Evolutionary conservation across 23 tunicate genomes (phyloP).

Genomic region (Halocynthia roretzi): DNA sequence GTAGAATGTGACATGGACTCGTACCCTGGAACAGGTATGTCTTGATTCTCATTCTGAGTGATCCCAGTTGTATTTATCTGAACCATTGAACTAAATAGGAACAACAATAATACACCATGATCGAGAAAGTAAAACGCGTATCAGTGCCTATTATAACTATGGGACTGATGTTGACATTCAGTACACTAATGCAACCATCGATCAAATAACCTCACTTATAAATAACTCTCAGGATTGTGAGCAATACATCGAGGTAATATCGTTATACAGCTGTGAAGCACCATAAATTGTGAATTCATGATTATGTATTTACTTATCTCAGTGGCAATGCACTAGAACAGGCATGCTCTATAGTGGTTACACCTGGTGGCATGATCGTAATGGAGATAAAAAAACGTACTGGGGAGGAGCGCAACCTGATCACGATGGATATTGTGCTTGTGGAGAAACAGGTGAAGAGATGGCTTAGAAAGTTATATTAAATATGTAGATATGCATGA

Average conservation of each 20-base stretch:
- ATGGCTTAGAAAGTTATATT: not conserved
- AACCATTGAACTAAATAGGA: not conserved
- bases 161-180: not conserved
- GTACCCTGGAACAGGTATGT: conserved; percentile 10
- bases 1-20: conserved; percentile 10
- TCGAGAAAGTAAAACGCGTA: not conserved
- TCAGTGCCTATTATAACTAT: not conserved
- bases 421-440: conserved; percentile 8
- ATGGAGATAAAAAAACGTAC: conserved; percentile 5
- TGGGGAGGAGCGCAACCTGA: conserved; percentile 1
- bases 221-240: too few relatives aligned
- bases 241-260: too few relatives aligned
- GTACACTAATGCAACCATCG: too few relatives aligned
- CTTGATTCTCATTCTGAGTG: not conserved
- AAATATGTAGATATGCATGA: too few relatives aligned
- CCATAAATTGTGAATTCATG: too few relatives aligned
- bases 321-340: conserved; percentile 1
- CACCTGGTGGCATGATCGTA: not conserved
- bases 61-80: too few relatives aligned
- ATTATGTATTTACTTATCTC: not conserved
- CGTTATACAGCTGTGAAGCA: not conserved
- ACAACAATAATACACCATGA: conserved; percentile 1
- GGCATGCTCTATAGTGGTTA: not conserved
- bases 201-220: too few relatives aligned
- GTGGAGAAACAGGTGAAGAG: conserved; percentile 6